Evolutionary conservation across 2,888 invertebrate species (phyloP), one percentile per base, ranked within the genome.

Genomic region (Timema cristinae): DNA sequence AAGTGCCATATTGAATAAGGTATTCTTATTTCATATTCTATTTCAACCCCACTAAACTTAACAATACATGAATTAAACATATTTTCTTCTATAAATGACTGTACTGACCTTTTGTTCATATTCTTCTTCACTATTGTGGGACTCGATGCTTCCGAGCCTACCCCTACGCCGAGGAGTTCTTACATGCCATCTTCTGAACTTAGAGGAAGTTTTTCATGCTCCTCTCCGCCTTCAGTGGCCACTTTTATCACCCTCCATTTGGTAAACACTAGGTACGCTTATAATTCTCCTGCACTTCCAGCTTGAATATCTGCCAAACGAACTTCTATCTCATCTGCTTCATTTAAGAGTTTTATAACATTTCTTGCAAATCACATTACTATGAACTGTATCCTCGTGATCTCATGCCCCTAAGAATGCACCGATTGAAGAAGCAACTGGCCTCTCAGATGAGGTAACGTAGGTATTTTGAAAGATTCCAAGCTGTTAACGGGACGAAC

Each of bases 331-430:
- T 80, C 80, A 73, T 80, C 80, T 72, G 83, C 82, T 81, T 91
- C 90, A 32, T 86, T 82, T 68, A 89, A 85, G 8, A 86, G 78
- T n/a, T 78, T 87, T 87, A 76, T 84, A 87, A 79, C 92, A 92
- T 77, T 89, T 90, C 78, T 87, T 89, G 80, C 92, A 92, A 5
- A 92, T 79, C 16, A 80, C 78, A 67, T 77, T 77, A 72, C 79
- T 79, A 70, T 89, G 88, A 0, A 84, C 84, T 56, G 79, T 81
- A 2, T 85, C 83, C 76, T 86, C 84, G 80, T 81, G 0, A 91
- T 77, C 2, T 85, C 82, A 71, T 80, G 82, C n/a, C 67, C 85
- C 83, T 48, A 88, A 78, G 15, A 87, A 80, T 67, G 82, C 79
- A 68, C 82, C 81, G 74, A 88, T 82, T 10, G 83, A 80, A 68